Evolutionary conservation across 2,888 invertebrate genomes (phyloP).

Genomic region (Drosophila yooni): DNA sequence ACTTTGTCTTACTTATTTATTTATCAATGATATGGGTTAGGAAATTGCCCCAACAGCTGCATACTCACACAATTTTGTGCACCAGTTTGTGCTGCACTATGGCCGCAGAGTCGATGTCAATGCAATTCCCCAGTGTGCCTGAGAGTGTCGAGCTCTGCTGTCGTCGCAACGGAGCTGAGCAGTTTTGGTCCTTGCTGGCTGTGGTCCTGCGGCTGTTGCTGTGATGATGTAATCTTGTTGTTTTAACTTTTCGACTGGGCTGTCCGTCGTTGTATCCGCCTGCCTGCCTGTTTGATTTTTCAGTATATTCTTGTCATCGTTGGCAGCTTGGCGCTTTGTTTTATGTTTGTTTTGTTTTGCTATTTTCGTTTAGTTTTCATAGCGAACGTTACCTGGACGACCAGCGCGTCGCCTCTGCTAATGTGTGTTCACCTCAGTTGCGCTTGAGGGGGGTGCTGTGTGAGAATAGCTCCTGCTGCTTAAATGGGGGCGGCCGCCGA

Average conservation of each 20-base stretch:
- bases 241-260: conserved; percentile 58
- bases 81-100: conserved; percentile 85
- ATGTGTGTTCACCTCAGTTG: conserved; percentile 58
- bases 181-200: conserved; percentile 7
- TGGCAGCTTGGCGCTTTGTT: conserved; percentile 59
- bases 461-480: conserved; percentile 3
- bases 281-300: conserved; percentile 62
- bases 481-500: conserved; percentile 33
- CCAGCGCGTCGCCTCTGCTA: conserved; percentile 40
- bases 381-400: conserved; percentile 78
- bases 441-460: conserved; percentile 2
- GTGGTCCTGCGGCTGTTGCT: conserved; percentile 16
- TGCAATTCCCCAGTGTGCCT: conserved; percentile 88
- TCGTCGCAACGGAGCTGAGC: conserved; percentile 39
- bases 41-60: conserved; percentile 2
- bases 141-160: conserved; percentile 59
- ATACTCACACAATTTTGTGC: conserved; percentile 84
- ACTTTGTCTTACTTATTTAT: conserved; percentile 50
- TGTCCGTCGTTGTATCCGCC: conserved; percentile 54
- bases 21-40: conserved; percentile 49
- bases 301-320: conserved; percentile 56
- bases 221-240: conserved; percentile 44
- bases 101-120: conserved; percentile 87
- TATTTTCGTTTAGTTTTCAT: conserved; percentile 80
- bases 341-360: conserved; percentile 46